Base-by-base conservation (phyloP, 2,888 invertebrate species). In the Trichopoda pennipes region DNA sequence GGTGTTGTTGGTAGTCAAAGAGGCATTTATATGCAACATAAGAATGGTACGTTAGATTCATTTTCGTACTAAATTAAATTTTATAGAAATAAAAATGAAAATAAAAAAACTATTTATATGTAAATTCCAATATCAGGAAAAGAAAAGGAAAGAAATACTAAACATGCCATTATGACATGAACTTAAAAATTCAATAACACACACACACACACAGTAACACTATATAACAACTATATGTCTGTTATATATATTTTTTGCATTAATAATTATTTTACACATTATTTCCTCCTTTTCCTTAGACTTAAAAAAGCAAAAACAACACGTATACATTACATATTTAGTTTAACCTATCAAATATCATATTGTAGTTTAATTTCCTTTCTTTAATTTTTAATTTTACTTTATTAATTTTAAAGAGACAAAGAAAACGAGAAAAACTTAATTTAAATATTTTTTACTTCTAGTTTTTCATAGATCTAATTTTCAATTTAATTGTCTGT, bases 31-130 rank as follows among this genome's bases (percentile, higher is more conserved):
- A 81, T 86, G 84, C 88, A 87, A 61, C 85, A 84, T 74, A 89
- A 90, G 84, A 84, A 88, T 87, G 90, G 90, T 90, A 90, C 89
- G 90, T 90, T 90, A 87, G 90, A 89, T 85, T 86, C 86, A 85
- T 89, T 87, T 89, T 86, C 88, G 87, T 87, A 88, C 86, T 88
- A 88, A 86, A 79, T 68, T 60, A 72, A 49, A 72, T 66, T 56
- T 81, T 55, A n/a, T 17, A 72, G 70, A 63, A 80, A 80, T 79
- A 75, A 75, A 60, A 44, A 58, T 35, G 76, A 82, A 70, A 14
- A 7, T 74, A 53, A 49, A 61, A 61, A 73, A 77, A 80, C 51
- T 86, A 76, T 78, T 79, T 84, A 86, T 86, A 72, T 60, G 10
- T 70, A 32, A 58, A 63, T 44, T 0, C 17, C 7, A 28, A 78